phyloP scores from a whole-genome alignment of 2,797 vertebrate genomes.

The Helostoma temminkii region DNA sequence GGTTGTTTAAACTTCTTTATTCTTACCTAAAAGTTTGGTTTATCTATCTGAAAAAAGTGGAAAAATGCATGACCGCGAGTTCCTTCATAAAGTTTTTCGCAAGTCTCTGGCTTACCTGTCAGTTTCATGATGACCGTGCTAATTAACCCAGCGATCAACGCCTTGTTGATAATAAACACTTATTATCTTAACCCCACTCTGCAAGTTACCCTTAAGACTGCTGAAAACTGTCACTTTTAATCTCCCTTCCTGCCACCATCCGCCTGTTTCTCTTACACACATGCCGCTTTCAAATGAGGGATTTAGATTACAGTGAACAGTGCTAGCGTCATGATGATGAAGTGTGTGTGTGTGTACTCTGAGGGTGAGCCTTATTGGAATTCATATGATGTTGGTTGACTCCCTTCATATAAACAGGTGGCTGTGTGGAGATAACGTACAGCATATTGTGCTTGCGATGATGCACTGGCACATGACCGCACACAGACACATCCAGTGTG shows the following conservation, averaged over 20 bases:
- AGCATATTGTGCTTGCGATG: constrained; percentile 62
- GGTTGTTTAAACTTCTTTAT: constrained; percentile 31
- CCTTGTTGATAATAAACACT: constrained; percentile 41
- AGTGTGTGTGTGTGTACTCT: constrained; percentile 69
- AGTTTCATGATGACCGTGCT: constrained; percentile 38
- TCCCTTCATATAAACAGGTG: constrained; percentile 82
- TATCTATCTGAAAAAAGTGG: background rate
- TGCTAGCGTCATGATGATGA: constrained; percentile 63
- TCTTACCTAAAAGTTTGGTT: background rate
- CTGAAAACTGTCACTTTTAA: constrained; percentile 72
- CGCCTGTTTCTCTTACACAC: constrained; percentile 39
- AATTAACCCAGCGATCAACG: constrained; percentile 69
- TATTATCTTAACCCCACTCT: constrained; percentile 65
- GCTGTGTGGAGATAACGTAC: constrained; percentile 77
- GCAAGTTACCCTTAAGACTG: constrained; percentile 46
- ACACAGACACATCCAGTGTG: constrained; percentile 11
- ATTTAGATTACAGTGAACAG: constrained; percentile 80
- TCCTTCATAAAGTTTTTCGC: constrained; percentile 4
- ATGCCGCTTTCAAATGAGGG: constrained; percentile 70
- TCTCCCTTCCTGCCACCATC: constrained; percentile 51
- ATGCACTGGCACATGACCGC: constrained; percentile 21
- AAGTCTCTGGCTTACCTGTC: constrained; percentile 48
- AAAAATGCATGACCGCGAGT: background rate
- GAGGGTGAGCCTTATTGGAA: constrained; percentile 77
- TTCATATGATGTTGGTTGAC: constrained; percentile 80